These are phyloP conservation scores for Tragelaphus oryx DNA, from an alignment of 2,797 vertebrate species.

Conservation along the genomic window DNA sequence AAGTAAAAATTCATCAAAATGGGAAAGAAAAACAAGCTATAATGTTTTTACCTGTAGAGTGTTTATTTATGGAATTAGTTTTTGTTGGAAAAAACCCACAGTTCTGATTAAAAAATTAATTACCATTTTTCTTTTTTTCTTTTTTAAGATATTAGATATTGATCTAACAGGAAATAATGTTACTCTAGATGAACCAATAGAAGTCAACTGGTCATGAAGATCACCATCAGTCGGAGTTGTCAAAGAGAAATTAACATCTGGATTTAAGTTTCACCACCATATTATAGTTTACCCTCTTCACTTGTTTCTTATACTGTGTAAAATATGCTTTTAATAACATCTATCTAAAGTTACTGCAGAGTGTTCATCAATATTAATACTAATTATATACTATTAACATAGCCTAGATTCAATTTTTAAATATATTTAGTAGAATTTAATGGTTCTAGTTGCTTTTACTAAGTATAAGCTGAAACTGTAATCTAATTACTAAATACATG, in stretches of 20 bases:
- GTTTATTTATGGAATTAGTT: not conserved
- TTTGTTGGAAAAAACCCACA: not conserved
- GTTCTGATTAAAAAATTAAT: not conserved
- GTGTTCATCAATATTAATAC: not conserved
- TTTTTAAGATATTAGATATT: slow-evolving; percentile 65
- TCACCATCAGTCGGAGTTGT: not conserved
- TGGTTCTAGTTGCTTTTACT: not conserved
- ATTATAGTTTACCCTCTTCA: not conserved
- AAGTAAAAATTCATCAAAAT: not conserved
- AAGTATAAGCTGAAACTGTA: not conserved
- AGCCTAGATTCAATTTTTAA: not conserved
- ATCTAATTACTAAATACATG: not conserved
- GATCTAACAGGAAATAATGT: not conserved
- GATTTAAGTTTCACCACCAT: not conserved
- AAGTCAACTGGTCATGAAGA: slow-evolving; percentile 70
- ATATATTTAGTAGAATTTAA: not conserved
- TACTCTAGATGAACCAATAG: slow-evolving; percentile 52
- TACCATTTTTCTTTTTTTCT: not conserved
- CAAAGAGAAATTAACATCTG: not conserved
- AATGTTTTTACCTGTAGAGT: not conserved
- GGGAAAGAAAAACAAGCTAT: not conserved
- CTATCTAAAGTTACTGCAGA: not conserved
- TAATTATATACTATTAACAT: not conserved
- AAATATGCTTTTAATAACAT: not conserved
- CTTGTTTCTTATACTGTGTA: not conserved